Base-by-base conservation (phyloP, 2,888 invertebrate species). In the Rhamnusium bicolor region DNA sequence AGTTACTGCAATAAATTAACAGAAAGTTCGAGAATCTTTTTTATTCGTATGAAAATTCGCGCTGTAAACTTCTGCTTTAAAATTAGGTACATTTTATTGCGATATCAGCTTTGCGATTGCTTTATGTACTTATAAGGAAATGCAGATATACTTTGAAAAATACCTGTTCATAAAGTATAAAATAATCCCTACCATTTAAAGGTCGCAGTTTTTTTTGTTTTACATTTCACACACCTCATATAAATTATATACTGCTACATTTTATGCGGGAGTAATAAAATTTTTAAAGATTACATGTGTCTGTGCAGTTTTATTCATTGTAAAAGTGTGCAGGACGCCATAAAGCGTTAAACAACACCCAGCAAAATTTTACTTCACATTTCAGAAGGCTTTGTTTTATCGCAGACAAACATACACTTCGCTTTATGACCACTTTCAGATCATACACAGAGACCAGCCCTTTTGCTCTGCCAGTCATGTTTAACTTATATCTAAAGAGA, bases 331-430 rank as follows among this genome's bases (percentile, higher is more conserved):
- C 72, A 70, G 71, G 60, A 65, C 60, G 63, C 72, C 65, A 61
- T 73, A 71, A 73, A 73, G 71, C 71, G 73, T 73, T 49, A 58
- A 73, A 65, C 69, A 71, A 69, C 73, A 71, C 75, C 60, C 58
- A 47, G 56, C 56, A 61, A 62, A 74, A 56, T 72, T 72, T 61
- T 62, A 74, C 71, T 72, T 71, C 69, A 74, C 74, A 71, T 71
- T 77, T 74, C 73, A 73, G 68, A 66, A 72, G 71, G 69, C 74
- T 73, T 74, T 74, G 73, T 77, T 77, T 77, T 73, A 77, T 74
- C 71, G 71, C 72, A 32, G 46, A 58, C 71, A 72, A 77, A 77
- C 76, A 74, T 73, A 71, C 71, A 72, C 72, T 74, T 69, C 72
- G 72, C 69, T 76, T 72, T 74, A 72, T 67, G 69, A 62, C 73